These are phyloP conservation scores for Drosophila persimilis DNA, from an alignment of 1,140 invertebrate genomes.

Conservation along the genomic window DNA sequence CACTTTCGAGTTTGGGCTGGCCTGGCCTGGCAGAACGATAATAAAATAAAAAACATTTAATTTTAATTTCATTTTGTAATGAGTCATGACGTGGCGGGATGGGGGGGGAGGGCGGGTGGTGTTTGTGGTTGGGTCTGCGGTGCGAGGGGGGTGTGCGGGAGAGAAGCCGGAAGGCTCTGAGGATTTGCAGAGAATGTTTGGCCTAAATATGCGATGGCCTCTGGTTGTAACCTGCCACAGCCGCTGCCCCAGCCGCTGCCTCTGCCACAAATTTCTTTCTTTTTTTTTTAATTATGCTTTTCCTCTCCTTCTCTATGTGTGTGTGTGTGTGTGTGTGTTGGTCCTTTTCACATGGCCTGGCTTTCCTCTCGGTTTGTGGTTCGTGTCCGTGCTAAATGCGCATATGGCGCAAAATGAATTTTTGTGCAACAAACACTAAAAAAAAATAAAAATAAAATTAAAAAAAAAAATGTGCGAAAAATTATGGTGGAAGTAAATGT, in stretches of 20 bases:
- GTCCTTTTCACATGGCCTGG: conserved; percentile 60
- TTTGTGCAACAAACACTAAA: conserved; percentile 35
- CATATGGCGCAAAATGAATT: conserved; percentile 77
- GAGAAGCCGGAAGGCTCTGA: background rate
- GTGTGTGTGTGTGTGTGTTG: conserved; percentile 26
- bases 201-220: conserved; percentile 60
- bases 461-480: background rate
- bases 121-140: background rate
- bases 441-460: conserved; percentile 16
- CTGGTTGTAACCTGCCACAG: conserved; percentile 10
- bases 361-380: conserved; percentile 59
- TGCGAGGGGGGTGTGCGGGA: background rate
- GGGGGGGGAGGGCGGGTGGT: background rate
- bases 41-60: conserved; percentile 71
- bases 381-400: conserved; percentile 68
- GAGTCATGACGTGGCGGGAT: conserved; percentile 22
- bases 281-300: conserved; percentile 70
- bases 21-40: conserved; percentile 20
- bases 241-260: background rate
- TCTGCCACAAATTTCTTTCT: conserved; percentile 36
- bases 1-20: conserved; percentile 21
- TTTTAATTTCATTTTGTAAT: conserved; percentile 72
- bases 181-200: conserved; percentile 51
- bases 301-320: conserved; percentile 13
- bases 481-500: background rate